Evolutionary conservation across 2,888 invertebrate genomes (phyloP), one percentile per base, ranked within the genome.

Genomic region (Macrosoma leucophasiata): DNA sequence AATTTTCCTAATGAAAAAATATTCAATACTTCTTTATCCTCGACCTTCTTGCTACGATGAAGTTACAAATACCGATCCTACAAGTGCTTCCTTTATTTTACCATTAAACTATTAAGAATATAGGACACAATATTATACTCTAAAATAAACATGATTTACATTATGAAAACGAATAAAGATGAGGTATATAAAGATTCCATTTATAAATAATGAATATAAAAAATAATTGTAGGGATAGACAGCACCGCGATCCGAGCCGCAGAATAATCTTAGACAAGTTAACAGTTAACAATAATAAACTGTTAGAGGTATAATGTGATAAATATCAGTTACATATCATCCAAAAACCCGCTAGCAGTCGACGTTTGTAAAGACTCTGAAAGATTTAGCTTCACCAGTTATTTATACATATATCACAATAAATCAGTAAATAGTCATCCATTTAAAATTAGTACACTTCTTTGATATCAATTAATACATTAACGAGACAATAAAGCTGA

Each of bases 211-310:
- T n/a, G n/a, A n/a, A n/a, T n/a, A n/a, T n/a, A n/a, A n/a, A n/a
- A n/a, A n/a, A n/a, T n/a, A n/a, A n/a, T n/a, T n/a, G n/a, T n/a
- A n/a, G n/a, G n/a, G n/a, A n/a, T n/a, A n/a, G n/a, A n/a, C 36
- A 28, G 24, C 35, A 34, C 39, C 43, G 18, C 46, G 48, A 33
- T 47, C 48, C 48, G 44, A 37, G n/a, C 36, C 40, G 34, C 45
- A 33, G 19, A 39, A 26, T 26, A 39, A 49, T 44, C 58, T 62
- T 58, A 64, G 49, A 52, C 55, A 56, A 64, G 54, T 58, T 50
- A 74, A 78, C 73, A 76, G 72, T 71, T 57, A 77, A 79, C 76
- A 78, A 72, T 71, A 72, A 76, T 73, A 73, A 71, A 74, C 70
- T 70, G 73, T 74, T 65, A 67, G 66, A 69, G 62, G 63, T 70